Conservation (phyloP, 30 jellyfish, hydroid and myxozoan genomes). For the Aurelia coerulea region DNA sequence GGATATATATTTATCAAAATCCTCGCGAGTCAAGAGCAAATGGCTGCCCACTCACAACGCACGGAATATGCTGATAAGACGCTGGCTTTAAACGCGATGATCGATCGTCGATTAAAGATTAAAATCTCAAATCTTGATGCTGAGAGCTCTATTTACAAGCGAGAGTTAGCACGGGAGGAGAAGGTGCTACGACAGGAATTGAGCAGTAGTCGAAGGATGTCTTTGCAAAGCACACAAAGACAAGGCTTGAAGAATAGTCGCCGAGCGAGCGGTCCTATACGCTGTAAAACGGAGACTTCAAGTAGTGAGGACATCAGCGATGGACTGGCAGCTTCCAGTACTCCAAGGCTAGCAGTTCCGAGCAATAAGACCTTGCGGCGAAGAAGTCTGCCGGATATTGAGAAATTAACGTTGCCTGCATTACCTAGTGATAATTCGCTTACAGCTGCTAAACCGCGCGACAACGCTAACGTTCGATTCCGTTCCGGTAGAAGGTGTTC, state of each 20-base stretch:
- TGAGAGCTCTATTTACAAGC: slow-evolving; percentile 48
- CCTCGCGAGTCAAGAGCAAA: background rate
- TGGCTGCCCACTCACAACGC: slow-evolving; percentile 58
- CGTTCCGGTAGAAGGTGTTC: slow-evolving; percentile 55
- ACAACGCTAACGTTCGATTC: slow-evolving; percentile 2
- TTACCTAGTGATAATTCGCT: slow-evolving; percentile 33
- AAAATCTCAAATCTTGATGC: slow-evolving; percentile 62
- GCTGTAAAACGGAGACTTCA: slow-evolving; percentile 25
- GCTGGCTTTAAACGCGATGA: slow-evolving; percentile 64
- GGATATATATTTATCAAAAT: too few relatives aligned
- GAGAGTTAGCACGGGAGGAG: slow-evolving; percentile 58
- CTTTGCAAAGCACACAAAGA: slow-evolving; percentile 18
- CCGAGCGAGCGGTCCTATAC: slow-evolving; percentile 64
- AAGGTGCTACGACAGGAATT: slow-evolving; percentile 48
- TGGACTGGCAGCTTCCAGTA: background rate
- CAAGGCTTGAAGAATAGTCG: slow-evolving; percentile 10
- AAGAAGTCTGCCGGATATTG: slow-evolving; percentile 69
- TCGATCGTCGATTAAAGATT: slow-evolving; percentile 74
- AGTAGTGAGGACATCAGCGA: slow-evolving; percentile 14
- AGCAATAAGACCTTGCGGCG: slow-evolving; percentile 26
- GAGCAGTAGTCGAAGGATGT: slow-evolving; percentile 51
- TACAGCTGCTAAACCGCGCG: slow-evolving; percentile 39
- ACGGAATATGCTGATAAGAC: slow-evolving; percentile 73
- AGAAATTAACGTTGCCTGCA: slow-evolving; percentile 48
- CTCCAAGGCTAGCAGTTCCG: slow-evolving; percentile 47